Percentiles rank a stretch among this genome's conserved stretches.
Evolutionary conservation across 2,888 invertebrate species (phyloP).

Genomic region (Cerceris rybyensis): DNA sequence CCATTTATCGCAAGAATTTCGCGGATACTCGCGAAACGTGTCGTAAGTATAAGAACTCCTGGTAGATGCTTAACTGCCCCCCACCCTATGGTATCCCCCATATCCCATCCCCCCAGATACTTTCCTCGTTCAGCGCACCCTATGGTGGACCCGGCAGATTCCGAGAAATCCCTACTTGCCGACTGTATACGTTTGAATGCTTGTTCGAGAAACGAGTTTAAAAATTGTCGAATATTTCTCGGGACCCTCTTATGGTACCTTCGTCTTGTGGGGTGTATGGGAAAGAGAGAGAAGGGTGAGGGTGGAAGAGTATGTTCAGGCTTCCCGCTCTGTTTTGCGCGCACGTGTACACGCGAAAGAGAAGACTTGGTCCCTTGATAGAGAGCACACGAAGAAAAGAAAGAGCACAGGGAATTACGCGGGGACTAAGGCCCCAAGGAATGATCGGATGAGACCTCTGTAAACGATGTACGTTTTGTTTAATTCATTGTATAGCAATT

Average conservation of each 20-base stretch:
- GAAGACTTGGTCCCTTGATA: conserved; percentile 42
- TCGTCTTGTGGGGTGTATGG: neutral
- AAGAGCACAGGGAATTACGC: conserved; percentile 28
- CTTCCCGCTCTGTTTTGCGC: conserved; percentile 43
- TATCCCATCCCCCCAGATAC: conserved; percentile 38
- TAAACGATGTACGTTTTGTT: conserved; percentile 57
- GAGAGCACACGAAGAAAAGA: conserved; percentile 34
- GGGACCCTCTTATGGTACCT: conserved; percentile 5
- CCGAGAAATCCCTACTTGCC: conserved; percentile 72
- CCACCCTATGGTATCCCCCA: conserved; percentile 3
- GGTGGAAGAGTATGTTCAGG: conserved; percentile 11
- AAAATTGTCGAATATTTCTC: conserved; percentile 80
- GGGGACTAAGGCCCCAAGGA: conserved; percentile 60
- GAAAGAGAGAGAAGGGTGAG: neutral
- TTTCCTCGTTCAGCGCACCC: conserved; percentile 51
- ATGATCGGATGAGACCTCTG: conserved; percentile 41
- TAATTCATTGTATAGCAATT: no score
- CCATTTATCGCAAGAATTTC: conserved; percentile 31
- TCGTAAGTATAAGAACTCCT: conserved; percentile 18
- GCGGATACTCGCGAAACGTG: conserved; percentile 48
- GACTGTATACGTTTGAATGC: conserved; percentile 71
- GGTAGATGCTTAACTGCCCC: conserved; percentile 4
- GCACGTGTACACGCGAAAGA: conserved; percentile 52
- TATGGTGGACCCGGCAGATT: conserved; percentile 59
- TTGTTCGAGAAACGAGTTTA: conserved; percentile 77